These are phyloP conservation scores for Pseudocheirus occidentalis DNA, from an alignment of 2,797 vertebrate species.

Conservation along the genomic window DNA sequence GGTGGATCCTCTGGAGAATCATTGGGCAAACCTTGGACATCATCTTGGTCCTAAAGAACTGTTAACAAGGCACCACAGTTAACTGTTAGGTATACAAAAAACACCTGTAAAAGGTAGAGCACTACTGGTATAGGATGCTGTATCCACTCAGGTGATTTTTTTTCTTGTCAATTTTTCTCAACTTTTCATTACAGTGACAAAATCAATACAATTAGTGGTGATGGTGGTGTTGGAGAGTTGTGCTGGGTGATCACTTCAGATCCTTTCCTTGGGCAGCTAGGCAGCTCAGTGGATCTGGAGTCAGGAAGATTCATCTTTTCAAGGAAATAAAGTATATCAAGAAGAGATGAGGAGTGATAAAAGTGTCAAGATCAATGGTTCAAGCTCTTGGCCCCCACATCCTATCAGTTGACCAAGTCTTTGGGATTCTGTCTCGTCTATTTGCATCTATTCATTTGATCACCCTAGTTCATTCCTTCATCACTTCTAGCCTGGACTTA, in stretches of 20 bases:
- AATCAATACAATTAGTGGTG: neutral
- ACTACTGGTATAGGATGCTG: neutral
- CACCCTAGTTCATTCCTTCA: neutral
- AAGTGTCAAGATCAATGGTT: neutral
- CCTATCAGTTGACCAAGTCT: neutral
- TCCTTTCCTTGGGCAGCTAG: neutral
- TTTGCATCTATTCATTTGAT: neutral
- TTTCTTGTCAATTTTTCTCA: neutral
- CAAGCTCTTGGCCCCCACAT: neutral
- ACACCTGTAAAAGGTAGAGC: neutral
- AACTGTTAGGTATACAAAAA: no score
- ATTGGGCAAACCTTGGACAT: neutral
- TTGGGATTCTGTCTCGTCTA: neutral
- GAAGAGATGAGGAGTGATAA: neutral
- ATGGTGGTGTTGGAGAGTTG: neutral
- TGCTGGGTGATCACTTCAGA: neutral
- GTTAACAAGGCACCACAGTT: neutral
- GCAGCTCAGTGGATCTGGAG: neutral
- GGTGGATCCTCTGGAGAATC: neutral
- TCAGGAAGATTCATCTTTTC: neutral
- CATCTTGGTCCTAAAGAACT: neutral
- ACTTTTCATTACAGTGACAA: neutral
- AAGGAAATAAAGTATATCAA: neutral
- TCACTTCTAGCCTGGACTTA: neutral
- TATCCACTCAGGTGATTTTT: neutral